phyloP scores from a whole-genome alignment of 2,797 vertebrate genomes.

The Petrocephalus sullivani region DNA sequence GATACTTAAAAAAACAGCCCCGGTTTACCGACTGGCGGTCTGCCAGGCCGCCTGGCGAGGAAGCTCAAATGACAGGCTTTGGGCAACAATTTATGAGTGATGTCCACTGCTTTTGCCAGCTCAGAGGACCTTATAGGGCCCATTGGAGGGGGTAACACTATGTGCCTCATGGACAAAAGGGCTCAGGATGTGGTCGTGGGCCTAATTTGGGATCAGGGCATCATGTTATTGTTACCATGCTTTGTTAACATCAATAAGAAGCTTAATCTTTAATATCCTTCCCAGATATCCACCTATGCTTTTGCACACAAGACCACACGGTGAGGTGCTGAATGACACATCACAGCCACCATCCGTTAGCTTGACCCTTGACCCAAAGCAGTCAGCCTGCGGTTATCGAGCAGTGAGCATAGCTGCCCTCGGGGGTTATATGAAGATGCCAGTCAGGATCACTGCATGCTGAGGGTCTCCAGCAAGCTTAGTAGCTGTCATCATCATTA shows the following conservation, averaged over 20 bases:
- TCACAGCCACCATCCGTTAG: not conserved
- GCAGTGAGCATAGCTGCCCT: not conserved
- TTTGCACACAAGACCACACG: not conserved
- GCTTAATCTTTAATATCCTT: not conserved
- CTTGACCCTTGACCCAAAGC: not conserved
- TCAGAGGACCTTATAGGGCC: not conserved
- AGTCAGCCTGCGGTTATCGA: not conserved
- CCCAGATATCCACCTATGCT: not conserved
- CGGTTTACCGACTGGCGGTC: not conserved
- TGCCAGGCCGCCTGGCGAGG: not conserved
- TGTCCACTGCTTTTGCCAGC: not conserved
- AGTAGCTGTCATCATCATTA: conserved; percentile 48
- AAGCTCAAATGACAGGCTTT: not conserved
- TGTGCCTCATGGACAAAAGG: not conserved
- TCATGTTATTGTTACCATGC: not conserved
- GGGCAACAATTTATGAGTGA: not conserved
- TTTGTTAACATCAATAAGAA: not conserved
- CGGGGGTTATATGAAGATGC: conserved; percentile 40
- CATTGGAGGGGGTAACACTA: not conserved
- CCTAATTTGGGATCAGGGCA: not conserved
- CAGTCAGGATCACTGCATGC: conserved; percentile 29
- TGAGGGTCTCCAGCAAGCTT: conserved; percentile 43
- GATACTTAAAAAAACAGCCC: not conserved
- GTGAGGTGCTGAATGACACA: not conserved
- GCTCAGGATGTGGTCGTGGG: not conserved